Evolutionary conservation across 2,113 vertebrate species (phyloP).

Genomic region (Hucho hucho): DNA sequence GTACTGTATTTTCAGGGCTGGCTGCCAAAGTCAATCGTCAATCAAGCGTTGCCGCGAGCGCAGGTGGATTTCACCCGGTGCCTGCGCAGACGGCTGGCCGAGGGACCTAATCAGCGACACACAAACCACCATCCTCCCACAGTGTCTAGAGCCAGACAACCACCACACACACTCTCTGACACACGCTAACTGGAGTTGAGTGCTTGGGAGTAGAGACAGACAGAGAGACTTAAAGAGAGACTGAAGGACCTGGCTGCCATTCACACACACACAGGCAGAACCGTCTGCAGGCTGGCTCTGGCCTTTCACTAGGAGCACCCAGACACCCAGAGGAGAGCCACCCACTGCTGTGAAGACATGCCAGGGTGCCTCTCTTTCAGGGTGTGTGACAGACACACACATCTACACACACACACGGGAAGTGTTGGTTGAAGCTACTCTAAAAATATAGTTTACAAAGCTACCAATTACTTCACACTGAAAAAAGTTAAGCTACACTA

Average conservation of each 20-base stretch:
- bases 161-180: background rate
- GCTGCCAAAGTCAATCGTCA: constrained; percentile 73
- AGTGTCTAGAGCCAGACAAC: no score
- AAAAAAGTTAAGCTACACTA: no score
- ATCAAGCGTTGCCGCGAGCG: constrained; percentile 69
- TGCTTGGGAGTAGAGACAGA: background rate
- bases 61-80: constrained; percentile 76
- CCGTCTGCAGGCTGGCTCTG: background rate
- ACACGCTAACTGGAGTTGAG: background rate
- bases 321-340: background rate
- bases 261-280: background rate
- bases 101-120: constrained; percentile 18
- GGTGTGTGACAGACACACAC: no score
- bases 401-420: no score
- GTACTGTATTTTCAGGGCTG: constrained; percentile 71
- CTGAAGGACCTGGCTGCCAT: background rate
- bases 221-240: background rate
- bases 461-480: no score
- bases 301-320: constrained; percentile 7
- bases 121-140: background rate
- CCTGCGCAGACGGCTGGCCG: constrained; percentile 65
- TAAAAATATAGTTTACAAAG: no score
- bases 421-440: no score
- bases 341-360: background rate
- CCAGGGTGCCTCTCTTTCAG: no score